Base-by-base conservation (phyloP, 2,797 vertebrate genomes). In the Carduelis carduelis region DNA sequence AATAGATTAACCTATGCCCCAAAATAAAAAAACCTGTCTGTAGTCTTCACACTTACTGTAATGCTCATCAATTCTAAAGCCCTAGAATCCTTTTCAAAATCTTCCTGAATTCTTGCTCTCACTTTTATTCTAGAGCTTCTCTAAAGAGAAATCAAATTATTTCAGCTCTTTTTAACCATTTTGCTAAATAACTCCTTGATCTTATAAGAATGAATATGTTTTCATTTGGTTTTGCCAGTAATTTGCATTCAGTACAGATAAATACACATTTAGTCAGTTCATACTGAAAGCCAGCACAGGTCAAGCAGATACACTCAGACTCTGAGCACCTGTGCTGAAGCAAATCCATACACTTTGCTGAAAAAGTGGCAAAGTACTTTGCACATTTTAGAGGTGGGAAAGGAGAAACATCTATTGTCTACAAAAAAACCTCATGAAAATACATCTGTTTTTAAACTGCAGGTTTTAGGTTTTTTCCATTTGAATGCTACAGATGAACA, bases 51-150 rank as follows among this genome's bases (percentile, higher is more conserved):
- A 55, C 24, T 86, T 53, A 52, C 18, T 55, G 2, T 11, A 91
- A 92, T 0, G 2, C 14, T 75, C 2, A 1, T 37, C 2, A 8
- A 12, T 8, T 14, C 16, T 71, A 47, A 91, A 61, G 18, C 0
- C 2, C 2, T n/a, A 57, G 4, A 57, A 39, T 14, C 4, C 12
- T 55, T 65, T 35, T 17, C 19, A 88, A 72, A 76, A 79, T 23
- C 35, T 70, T 70, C 21, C 60, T 30, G 15, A 92, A 56, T 34
- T 59, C 44, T 59, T 46, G 18, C 32, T 87, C 21, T 83, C 21
- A 43, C 18, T 56, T 46, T 46, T 5, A 43, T 21, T 70, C 26
- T 49, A 69, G 12, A 68, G 11, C 28, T 84, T 34, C 84, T 30
- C 20, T 24, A 52, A 65, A 87, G 11, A 72, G 4, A 89, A 84